These are phyloP conservation scores for Erpornis zantholeuca DNA, from an alignment of 2,113 vertebrate genomes.

Conservation along the genomic window DNA sequence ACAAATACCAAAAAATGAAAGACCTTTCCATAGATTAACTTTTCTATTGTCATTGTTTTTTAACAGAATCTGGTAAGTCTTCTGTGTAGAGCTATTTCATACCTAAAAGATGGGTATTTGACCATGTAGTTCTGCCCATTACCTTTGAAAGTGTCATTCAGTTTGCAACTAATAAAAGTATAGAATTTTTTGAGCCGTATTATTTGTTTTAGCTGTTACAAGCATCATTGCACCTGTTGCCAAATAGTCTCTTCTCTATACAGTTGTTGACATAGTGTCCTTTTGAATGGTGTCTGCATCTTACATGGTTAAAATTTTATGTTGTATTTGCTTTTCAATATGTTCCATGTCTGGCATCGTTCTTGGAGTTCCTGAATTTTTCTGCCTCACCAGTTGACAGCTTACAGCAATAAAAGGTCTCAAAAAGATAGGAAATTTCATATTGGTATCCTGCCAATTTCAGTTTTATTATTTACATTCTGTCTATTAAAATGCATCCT, in stretches of 20 bases:
- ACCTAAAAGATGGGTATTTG: neutral
- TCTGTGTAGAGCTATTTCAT: neutral
- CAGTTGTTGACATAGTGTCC: neutral
- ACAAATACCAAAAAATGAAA: neutral
- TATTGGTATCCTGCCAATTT: neutral
- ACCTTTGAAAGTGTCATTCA: neutral
- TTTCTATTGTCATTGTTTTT: neutral
- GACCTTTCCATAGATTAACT: neutral
- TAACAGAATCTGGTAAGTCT: neutral
- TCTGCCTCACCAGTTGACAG: neutral
- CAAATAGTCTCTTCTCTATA: neutral
- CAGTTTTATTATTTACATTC: neutral
- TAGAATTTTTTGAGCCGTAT: neutral
- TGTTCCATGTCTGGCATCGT: neutral
- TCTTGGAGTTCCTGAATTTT: neutral
- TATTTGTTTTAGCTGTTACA: neutral
- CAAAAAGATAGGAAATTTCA: neutral
- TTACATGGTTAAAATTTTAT: neutral
- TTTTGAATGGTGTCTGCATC: neutral
- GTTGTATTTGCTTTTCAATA: neutral
- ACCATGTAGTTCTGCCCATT: neutral
- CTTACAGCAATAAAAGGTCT: neutral
- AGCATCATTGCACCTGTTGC: neutral
- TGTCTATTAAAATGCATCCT: neutral
- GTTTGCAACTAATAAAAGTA: neutral